Conservation (phyloP, 1,140 invertebrate species). For the Neomicropteryx cornuta region DNA sequence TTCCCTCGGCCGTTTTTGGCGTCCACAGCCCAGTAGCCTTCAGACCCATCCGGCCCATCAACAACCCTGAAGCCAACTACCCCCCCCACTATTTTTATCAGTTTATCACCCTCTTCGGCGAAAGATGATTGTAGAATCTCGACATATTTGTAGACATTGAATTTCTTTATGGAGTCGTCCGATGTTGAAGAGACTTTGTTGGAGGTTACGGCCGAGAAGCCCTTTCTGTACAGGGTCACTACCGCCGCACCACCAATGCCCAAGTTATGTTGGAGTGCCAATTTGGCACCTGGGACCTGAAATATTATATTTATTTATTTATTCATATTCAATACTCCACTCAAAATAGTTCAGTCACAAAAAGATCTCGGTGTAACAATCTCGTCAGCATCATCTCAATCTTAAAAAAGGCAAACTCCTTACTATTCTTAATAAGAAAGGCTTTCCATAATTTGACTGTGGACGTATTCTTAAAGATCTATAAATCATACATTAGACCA, state of each 20-base stretch:
- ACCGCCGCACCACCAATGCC: conserved; percentile 93
- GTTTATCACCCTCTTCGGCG: conserved; percentile 64
- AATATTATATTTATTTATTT: too few relatives aligned
- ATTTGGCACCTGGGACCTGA: conserved; percentile 63
- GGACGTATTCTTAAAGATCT: too few relatives aligned
- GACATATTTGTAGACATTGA: conserved; percentile 69
- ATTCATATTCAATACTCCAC: too few relatives aligned
- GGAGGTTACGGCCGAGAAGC: conserved; percentile 49
- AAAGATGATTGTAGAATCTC: conserved; percentile 71
- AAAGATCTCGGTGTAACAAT: too few relatives aligned
- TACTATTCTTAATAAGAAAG: too few relatives aligned
- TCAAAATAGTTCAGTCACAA: too few relatives aligned
- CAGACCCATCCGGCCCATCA: conserved; percentile 59
- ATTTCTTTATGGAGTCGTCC: conserved; percentile 43
- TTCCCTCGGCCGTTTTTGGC: conserved; percentile 79
- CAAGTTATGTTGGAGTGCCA: conserved; percentile 93
- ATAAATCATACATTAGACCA: too few relatives aligned
- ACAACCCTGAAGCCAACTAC: conserved; percentile 82
- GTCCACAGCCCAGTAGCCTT: conserved; percentile 84
- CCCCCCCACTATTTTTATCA: conserved; percentile 76
- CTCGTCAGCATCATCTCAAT: too few relatives aligned
- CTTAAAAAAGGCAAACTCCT: too few relatives aligned
- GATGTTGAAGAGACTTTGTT: conserved; percentile 29
- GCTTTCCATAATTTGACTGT: too few relatives aligned
- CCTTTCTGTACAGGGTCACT: conserved; percentile 78